A percentile compares a stretch with the other conserved stretches of the same genome.
phyloP scores from a whole-genome alignment of 2,797 vertebrate species.

The Pterois miles region DNA sequence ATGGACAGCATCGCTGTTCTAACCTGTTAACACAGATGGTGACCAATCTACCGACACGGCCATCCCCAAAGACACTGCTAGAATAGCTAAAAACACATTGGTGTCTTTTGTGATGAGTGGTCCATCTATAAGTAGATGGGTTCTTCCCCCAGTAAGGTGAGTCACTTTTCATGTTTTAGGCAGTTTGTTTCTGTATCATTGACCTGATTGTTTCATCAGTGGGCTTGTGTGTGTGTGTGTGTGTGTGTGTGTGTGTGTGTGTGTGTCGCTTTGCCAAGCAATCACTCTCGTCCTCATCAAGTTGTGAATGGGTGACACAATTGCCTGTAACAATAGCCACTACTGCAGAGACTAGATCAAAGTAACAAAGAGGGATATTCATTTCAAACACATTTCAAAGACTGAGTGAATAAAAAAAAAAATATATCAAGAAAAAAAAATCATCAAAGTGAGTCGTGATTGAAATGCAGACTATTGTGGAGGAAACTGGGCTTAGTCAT shows the following conservation, averaged over 20 bases:
- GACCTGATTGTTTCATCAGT: not conserved
- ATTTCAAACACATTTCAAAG: constrained; percentile 57
- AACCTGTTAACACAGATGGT: too few species aligned
- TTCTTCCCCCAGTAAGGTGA: too few species aligned
- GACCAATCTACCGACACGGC: not conserved
- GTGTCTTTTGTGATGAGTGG: not conserved
- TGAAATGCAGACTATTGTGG: constrained; percentile 24
- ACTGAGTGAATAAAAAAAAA: constrained; percentile 13
- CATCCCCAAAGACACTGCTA: not conserved
- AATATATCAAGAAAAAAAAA: constrained; percentile 17
- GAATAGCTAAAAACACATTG: not conserved
- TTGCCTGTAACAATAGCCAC: constrained; percentile 40
- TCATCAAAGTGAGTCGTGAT: constrained; percentile 34
- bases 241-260: constrained; percentile 2
- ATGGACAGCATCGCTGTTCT: too few species aligned
- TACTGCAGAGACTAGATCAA: constrained; percentile 50
- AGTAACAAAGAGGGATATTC: constrained; percentile 40
- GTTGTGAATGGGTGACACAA: constrained; percentile 38
- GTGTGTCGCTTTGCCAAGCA: constrained; percentile 3
- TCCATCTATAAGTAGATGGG: not conserved
- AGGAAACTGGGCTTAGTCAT: constrained; percentile 21
- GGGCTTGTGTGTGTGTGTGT: not conserved
- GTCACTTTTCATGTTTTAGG: too few species aligned
- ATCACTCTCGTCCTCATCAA: constrained; percentile 24
- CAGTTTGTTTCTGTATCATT: too few species aligned